Conservation (phyloP, 1,140 invertebrate genomes). For the Myzus persicae region DNA sequence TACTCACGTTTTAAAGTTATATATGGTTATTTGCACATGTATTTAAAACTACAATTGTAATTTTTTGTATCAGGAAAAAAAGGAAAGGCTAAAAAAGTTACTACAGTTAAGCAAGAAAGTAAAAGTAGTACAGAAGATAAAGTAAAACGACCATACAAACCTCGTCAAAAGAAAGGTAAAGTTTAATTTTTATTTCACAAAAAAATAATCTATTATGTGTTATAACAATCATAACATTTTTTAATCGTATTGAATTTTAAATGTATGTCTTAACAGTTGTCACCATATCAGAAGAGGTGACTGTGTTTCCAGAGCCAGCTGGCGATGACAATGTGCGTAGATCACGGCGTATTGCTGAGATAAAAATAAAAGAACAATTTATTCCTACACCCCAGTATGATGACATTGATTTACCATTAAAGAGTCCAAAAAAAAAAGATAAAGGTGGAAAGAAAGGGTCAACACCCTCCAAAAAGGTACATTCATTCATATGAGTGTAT, state of each 20-base stretch:
- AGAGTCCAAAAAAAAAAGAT: conserved; percentile 36
- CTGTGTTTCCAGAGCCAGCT: neutral
- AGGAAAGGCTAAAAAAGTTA: conserved; percentile 41
- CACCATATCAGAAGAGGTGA: conserved; percentile 37
- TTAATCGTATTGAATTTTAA: neutral
- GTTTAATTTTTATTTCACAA: neutral
- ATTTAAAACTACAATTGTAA: neutral
- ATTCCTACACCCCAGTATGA: conserved; percentile 38
- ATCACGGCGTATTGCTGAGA: conserved; percentile 56
- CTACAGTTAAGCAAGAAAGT: neutral
- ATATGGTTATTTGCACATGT: neutral
- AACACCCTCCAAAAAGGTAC: conserved; percentile 17
- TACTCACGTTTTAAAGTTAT: neutral
- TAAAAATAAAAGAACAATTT: conserved; percentile 53
- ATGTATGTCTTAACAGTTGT: neutral
- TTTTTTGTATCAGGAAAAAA: conserved; percentile 10
- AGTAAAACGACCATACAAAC: conserved; percentile 39
- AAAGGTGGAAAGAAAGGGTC: conserved; percentile 28
- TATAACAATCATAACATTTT: neutral
- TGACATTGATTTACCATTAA: conserved; percentile 27
- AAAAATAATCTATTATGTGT: neutral
- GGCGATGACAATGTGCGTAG: conserved; percentile 20
- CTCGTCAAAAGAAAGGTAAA: conserved; percentile 51
- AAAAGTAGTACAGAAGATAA: conserved; percentile 4
- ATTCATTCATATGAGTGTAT: neutral